A percentile compares a stretch with the other conserved stretches of the same genome.
phyloP scores from a whole-genome alignment of 2,113 vertebrate genomes.

The Platichthys flesus region DNA sequence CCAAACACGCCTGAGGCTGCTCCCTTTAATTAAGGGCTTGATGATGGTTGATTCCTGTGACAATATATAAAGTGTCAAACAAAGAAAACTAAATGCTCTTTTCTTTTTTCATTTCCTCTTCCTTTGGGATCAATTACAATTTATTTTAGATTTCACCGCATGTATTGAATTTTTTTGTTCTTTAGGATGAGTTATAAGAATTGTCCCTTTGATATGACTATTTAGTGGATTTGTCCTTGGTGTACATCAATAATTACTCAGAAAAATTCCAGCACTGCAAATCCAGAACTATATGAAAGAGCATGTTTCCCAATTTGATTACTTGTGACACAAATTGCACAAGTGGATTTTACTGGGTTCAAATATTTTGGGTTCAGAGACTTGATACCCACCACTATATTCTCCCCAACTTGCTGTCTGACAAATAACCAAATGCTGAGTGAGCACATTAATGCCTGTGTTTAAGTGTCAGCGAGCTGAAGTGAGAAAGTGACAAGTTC shows the following conservation, averaged over 20 bases:
- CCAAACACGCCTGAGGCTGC: background rate
- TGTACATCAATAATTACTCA: background rate
- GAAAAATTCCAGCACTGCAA: background rate
- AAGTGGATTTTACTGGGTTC: slow-evolving; percentile 30
- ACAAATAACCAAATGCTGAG: slow-evolving; percentile 12
- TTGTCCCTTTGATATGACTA: background rate
- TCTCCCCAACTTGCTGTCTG: background rate
- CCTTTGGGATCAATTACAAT: background rate
- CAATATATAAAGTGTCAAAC: background rate
- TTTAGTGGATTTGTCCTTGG: background rate
- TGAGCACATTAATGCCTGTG: slow-evolving; percentile 7
- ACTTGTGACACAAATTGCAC: slow-evolving; percentile 20
- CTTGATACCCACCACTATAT: background rate
- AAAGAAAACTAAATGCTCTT: too few relatives aligned
- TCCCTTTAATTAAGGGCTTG: slow-evolving; percentile 2
- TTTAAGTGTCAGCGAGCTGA: slow-evolving; percentile 14
- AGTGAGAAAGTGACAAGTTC: slow-evolving; percentile 34
- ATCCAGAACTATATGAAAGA: background rate
- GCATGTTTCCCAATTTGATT: slow-evolving; percentile 9
- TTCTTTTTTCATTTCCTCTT: background rate
- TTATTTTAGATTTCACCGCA: background rate
- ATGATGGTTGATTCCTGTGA: background rate
- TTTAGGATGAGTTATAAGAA: background rate
- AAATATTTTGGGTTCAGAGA: background rate
- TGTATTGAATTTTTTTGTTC: too few relatives aligned